Percentiles rank a stretch among this genome's conserved stretches.
Evolutionary conservation across 2,797 vertebrate species (phyloP).

Genomic region (Avahi laniger): DNA sequence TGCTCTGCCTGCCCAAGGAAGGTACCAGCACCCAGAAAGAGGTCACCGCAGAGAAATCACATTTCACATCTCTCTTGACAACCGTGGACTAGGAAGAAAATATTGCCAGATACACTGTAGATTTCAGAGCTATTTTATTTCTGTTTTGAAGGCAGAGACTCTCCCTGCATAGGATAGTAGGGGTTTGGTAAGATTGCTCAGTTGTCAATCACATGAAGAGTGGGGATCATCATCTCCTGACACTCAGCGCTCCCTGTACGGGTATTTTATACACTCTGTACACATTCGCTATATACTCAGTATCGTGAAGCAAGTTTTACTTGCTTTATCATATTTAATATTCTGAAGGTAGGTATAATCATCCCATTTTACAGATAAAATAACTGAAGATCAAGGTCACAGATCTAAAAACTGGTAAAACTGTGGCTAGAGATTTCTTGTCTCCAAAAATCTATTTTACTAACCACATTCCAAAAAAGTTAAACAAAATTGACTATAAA

Average conservation of each 20-base stretch:
- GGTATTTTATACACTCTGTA: not conserved
- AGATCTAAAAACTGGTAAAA: conserved; percentile 11
- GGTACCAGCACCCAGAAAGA: not conserved
- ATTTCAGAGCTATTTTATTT: not conserved
- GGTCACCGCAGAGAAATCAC: no score
- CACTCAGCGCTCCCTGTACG: not conserved
- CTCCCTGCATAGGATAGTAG: not conserved
- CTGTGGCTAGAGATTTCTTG: not conserved
- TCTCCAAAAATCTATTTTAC: not conserved
- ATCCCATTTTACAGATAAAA: conserved; percentile 11
- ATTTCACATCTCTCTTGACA: not conserved
- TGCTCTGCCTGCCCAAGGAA: not conserved
- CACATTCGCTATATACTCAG: not conserved
- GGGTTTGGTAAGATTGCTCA: not conserved
- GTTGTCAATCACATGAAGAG: not conserved
- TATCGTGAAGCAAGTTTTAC: not conserved
- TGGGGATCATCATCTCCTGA: not conserved
- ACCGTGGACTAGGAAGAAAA: not conserved
- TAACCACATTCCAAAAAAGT: not conserved
- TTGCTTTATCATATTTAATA: not conserved
- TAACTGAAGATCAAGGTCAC: not conserved
- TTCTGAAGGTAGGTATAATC: not conserved
- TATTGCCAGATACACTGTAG: not conserved
- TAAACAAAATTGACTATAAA: not conserved
- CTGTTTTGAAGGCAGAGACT: not conserved